Conservation (phyloP, 2,888 invertebrate species). For the Phanerotoma sp. region DNA sequence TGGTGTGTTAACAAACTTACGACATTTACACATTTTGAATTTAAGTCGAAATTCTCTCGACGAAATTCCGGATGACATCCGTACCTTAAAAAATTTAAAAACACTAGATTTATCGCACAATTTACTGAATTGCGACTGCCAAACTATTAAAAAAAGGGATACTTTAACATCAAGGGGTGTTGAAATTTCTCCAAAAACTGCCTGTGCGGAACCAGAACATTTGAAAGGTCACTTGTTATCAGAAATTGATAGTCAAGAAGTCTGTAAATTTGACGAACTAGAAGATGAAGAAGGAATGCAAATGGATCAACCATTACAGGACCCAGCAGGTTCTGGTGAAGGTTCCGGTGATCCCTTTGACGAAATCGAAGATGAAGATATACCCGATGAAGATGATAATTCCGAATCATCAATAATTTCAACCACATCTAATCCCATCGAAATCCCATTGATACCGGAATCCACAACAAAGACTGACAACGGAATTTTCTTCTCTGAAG, state of each 20-base stretch:
- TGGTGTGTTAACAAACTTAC: conserved; percentile 59
- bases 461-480: conserved; percentile 15
- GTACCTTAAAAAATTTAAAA: conserved; percentile 61
- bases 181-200: conserved; percentile 55
- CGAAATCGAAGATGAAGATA: conserved; percentile 6
- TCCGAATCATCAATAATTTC: conserved; percentile 8
- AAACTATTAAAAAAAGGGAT: conserved; percentile 67
- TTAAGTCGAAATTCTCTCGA: conserved; percentile 65
- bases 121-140: conserved; percentile 71
- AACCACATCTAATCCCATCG: background rate
- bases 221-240: conserved; percentile 62
- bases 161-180: conserved; percentile 57
- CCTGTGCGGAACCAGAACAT: conserved; percentile 62
- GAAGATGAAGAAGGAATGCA: conserved; percentile 60
- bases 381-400: conserved; percentile 18
- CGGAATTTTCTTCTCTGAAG: conserved; percentile 26
- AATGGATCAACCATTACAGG: conserved; percentile 63
- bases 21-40: conserved; percentile 65
- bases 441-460: conserved; percentile 14
- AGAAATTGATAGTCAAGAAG: conserved; percentile 58
- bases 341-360: conserved; percentile 37
- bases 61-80: conserved; percentile 64
- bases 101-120: conserved; percentile 70
- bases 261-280: conserved; percentile 46
- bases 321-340: conserved; percentile 51